Base-by-base conservation (phyloP, 2,797 vertebrate genomes). In the Sebastes iracundus region DNA sequence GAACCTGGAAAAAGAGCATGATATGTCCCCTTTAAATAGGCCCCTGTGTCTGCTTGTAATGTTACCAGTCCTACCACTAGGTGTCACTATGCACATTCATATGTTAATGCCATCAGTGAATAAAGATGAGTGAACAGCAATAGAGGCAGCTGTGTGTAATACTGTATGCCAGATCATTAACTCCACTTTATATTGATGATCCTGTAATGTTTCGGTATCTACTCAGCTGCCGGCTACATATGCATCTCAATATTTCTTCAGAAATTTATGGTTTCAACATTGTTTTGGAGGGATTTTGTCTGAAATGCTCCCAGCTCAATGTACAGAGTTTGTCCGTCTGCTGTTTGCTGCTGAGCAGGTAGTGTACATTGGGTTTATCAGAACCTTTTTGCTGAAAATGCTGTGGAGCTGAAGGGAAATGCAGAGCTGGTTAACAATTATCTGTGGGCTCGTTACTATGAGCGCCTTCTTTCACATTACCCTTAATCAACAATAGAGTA, bases 141-240 rank as follows among this genome's bases (percentile, higher is more conserved):
- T n/a, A 9, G 0, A 52, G 0, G 8, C 49, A 20, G 20, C 8
- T 9, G 0, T 46, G 42, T 46, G 42, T 18, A 18, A 18, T n/a
- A 52, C 49, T 52, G 49, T n/a, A 52, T 10, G 20, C 42, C 42
- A 0, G 42, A 49, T 52, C 49, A n/a, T 52, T 52, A 52, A 52
- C 49, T n/a, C 49, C 2, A 20, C 20, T 52, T 52, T 52, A 20
- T 52, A n/a, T n/a, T 52, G 49, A 52, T n/a, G 49, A 52, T n/a
- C 8, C 49, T 52, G 49, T 52, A 52, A 52, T 52, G 20, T 52
- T 52, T 52, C 42, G 0, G 18, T 52, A 52, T 52, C 49, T 52
- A n/a, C 4, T 52, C 9, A 52, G 20, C 20, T n/a, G 20, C 0
- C 0, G 49, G 49, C 49, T 52, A n/a, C 49, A 52, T 52, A n/a